Percentiles rank a stretch among this genome's conserved stretches.
phyloP scores from a whole-genome alignment of 2,113 vertebrate species.

The Oncorhynchus tshawytscha region DNA sequence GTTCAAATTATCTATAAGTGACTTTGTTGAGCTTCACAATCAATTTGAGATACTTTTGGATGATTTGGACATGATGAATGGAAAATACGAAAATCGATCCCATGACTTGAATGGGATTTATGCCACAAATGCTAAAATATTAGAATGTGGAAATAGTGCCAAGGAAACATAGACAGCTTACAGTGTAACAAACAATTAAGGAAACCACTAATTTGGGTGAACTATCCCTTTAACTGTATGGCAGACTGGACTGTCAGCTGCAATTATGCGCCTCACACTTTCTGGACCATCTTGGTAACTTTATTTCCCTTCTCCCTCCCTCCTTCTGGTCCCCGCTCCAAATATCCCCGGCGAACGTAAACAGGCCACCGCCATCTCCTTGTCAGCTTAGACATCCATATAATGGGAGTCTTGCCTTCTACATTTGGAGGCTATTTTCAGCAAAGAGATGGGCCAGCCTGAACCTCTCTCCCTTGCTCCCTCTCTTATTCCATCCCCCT shows the following conservation, averaged over 20 bases:
- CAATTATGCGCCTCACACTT: conserved; percentile 81
- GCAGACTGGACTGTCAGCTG: conserved; percentile 75
- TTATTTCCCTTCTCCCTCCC: conserved; percentile 29
- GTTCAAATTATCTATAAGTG: too few species aligned
- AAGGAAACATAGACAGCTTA: too few species aligned
- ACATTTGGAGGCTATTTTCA: conserved; percentile 66
- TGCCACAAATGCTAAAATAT: too few species aligned
- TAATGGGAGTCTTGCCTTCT: conserved; percentile 61
- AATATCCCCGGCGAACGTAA: conserved; percentile 62
- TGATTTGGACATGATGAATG: too few species aligned
- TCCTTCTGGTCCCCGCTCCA: conserved; percentile 33
- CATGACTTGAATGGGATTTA: too few species aligned
- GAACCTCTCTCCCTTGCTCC: conserved; percentile 22
- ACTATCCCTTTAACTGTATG: too few species aligned
- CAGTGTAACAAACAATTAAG: too few species aligned
- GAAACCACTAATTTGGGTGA: too few species aligned
- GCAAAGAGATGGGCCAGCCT: conserved; percentile 26
- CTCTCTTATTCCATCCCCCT: conserved; percentile 19
- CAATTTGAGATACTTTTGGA: too few species aligned
- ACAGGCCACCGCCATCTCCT: conserved; percentile 53
- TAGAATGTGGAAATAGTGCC: too few species aligned
- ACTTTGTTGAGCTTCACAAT: too few species aligned
- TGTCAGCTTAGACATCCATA: conserved; percentile 61
- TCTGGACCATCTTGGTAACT: conserved; percentile 75
- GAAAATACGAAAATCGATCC: too few species aligned